Conservation (phyloP, 2,888 invertebrate genomes). For the Epirrhoe tristata region DNA sequence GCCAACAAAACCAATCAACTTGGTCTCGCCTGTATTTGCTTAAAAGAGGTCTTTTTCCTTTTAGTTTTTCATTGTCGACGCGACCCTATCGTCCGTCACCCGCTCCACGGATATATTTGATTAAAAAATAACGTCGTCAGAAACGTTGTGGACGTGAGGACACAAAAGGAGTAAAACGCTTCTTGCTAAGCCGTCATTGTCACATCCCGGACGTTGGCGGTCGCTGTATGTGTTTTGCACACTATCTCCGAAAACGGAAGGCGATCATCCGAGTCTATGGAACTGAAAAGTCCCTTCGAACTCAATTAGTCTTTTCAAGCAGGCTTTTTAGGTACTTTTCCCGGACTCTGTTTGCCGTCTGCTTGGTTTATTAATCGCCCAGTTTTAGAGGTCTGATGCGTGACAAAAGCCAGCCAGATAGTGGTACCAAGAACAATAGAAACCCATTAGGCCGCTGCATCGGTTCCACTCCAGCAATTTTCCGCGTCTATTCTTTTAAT, state of each 20-base stretch:
- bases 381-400: conserved; percentile 69
- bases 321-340: conserved; percentile 41
- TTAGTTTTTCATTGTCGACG: conserved; percentile 79
- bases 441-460: conserved; percentile 68
- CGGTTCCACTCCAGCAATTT: conserved; percentile 51
- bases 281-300: conserved; percentile 45
- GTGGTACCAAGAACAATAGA: conserved; percentile 77
- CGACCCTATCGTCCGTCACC: conserved; percentile 84
- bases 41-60: conserved; percentile 80
- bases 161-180: conserved; percentile 78
- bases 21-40: conserved; percentile 85
- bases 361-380: conserved; percentile 74
- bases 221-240: conserved; percentile 69
- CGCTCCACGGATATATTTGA: conserved; percentile 85
- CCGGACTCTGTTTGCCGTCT: conserved; percentile 59
- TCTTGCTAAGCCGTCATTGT: conserved; percentile 81
- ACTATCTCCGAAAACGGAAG: conserved; percentile 75
- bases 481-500: conserved; percentile 70
- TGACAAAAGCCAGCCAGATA: conserved; percentile 73
- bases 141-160: conserved; percentile 71
- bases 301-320: conserved; percentile 48
- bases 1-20: conserved; percentile 86
- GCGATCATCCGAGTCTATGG: conserved; percentile 52
- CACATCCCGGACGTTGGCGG: conserved; percentile 61
- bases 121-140: conserved; percentile 87